Conservation (phyloP, 2,888 invertebrate species). For the Adelphocoris suturalis region DNA sequence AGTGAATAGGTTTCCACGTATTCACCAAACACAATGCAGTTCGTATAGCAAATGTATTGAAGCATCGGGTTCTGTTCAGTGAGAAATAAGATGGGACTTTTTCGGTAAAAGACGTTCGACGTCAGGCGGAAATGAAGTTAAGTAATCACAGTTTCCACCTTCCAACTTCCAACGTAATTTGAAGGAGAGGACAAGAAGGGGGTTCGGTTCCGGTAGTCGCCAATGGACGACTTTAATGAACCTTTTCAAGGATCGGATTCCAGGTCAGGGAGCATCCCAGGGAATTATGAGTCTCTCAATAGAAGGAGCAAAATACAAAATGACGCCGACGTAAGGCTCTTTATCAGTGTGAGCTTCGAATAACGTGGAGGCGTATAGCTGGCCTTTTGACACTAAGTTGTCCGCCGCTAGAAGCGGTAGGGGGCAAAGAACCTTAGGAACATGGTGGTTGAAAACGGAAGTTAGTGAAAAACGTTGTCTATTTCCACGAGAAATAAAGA, state of each 20-base stretch:
- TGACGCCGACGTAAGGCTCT: too few relatives aligned
- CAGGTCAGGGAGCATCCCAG: slow-evolving; percentile 15
- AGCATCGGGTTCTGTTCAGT: background rate
- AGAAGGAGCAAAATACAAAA: background rate
- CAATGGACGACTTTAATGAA: background rate
- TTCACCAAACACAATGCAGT: too few relatives aligned
- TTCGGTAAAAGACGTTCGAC: slow-evolving; percentile 1
- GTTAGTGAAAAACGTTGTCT: too few relatives aligned
- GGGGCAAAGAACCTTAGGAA: too few relatives aligned
- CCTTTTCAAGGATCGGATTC: background rate
- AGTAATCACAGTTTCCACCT: slow-evolving; percentile 23
- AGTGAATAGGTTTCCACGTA: too few relatives aligned
- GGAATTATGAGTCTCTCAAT: background rate
- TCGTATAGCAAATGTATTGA: background rate
- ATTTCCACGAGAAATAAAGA: too few relatives aligned
- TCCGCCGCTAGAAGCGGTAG: too few relatives aligned
- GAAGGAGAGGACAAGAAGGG: background rate
- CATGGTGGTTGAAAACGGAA: too few relatives aligned
- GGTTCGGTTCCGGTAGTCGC: background rate
- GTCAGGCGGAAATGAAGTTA: slow-evolving; percentile 28
- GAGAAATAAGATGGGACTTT: background rate
- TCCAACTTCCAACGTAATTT: background rate
- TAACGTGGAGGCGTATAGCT: too few relatives aligned
- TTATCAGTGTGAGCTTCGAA: too few relatives aligned
- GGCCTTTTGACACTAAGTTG: too few relatives aligned